phyloP scores from a whole-genome alignment of 1,140 invertebrate genomes.

The Drosophila erecta region DNA sequence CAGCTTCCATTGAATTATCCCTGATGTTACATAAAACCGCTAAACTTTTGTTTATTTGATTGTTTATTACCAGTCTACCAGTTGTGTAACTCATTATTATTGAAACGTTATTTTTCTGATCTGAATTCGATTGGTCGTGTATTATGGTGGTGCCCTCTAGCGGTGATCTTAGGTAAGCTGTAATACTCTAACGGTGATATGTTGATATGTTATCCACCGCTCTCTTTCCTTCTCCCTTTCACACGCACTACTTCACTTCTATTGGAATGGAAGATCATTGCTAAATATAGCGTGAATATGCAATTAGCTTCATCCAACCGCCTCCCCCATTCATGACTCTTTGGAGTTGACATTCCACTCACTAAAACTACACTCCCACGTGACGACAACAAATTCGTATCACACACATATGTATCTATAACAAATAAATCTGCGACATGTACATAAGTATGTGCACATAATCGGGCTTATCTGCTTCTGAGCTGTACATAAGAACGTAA shows the following conservation, averaged over 20 bases:
- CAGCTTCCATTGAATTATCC: too few relatives aligned
- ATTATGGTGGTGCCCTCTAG: constrained; percentile 3
- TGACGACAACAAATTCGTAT: constrained; percentile 60
- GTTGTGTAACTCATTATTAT: too few relatives aligned
- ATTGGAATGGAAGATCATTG: constrained; percentile 25
- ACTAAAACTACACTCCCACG: constrained; percentile 45
- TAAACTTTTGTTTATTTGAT: background rate
- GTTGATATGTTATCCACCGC: constrained; percentile 2
- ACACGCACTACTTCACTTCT: background rate
- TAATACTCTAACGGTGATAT: constrained; percentile 21
- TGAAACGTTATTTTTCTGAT: background rate
- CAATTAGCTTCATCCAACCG: constrained; percentile 14
- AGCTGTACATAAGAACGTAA: constrained; percentile 33
- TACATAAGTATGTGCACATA: too few relatives aligned
- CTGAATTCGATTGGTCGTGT: background rate
- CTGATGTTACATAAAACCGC: too few relatives aligned
- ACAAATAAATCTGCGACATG: too few relatives aligned
- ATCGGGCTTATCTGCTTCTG: constrained; percentile 46
- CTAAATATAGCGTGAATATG: constrained; percentile 46
- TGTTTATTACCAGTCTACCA: too few relatives aligned
- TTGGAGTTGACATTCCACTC: constrained; percentile 17
- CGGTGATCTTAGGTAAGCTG: background rate
- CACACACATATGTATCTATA: constrained; percentile 4
- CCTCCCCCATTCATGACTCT: constrained; percentile 9
- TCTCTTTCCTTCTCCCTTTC: background rate